phyloP scores from a whole-genome alignment of 2,797 vertebrate species.

The Aphelocoma californica region DNA sequence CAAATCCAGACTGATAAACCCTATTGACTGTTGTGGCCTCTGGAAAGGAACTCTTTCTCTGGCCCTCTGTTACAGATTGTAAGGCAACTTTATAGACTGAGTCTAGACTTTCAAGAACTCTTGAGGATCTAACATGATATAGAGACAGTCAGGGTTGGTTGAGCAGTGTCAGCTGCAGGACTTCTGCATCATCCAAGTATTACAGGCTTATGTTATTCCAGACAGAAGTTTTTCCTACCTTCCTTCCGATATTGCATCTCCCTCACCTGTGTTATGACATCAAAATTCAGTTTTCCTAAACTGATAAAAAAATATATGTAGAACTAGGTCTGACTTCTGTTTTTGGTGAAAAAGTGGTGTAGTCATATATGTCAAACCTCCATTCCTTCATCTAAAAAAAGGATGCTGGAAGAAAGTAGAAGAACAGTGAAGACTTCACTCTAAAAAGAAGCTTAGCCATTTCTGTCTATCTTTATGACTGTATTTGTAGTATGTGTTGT shows the following conservation, averaged over 20 bases:
- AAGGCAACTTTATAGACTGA: neutral
- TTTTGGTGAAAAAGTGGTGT: neutral
- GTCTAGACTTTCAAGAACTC: neutral
- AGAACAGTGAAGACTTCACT: neutral
- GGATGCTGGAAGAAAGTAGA: neutral
- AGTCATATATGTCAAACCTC: neutral
- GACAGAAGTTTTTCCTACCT: neutral
- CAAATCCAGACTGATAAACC: neutral
- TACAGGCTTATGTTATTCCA: neutral
- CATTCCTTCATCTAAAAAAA: neutral
- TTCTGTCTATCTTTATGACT: neutral
- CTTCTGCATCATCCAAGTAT: neutral
- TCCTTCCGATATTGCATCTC: neutral
- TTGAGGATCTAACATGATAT: neutral
- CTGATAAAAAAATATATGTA: neutral
- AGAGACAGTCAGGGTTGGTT: neutral
- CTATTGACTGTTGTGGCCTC: neutral
- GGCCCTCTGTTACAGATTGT: neutral
- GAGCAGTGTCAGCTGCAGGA: neutral
- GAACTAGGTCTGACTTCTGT: neutral
- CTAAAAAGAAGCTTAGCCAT: neutral
- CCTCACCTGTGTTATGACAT: neutral
- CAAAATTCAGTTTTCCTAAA: neutral
- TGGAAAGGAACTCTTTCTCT: neutral
- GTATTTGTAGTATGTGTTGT: fast-evolving